Percentiles rank a stretch among this genome's conserved stretches.
phyloP scores from a whole-genome alignment of 2,797 vertebrate genomes.

The Oreortyx pictus region DNA sequence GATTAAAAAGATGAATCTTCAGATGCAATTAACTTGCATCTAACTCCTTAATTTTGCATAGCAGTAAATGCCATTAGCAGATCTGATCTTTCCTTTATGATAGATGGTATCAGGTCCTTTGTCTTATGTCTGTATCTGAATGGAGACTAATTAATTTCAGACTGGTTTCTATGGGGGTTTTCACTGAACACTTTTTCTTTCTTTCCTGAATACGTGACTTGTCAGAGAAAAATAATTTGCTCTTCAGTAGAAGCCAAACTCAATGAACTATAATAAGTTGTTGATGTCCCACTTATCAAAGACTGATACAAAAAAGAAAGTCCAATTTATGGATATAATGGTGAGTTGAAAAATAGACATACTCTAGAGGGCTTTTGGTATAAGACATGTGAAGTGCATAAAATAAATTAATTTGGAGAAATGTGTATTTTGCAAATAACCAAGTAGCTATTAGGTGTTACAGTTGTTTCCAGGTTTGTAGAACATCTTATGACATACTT shows the following conservation, averaged over 20 bases:
- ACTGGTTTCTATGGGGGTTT: not conserved
- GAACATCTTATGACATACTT: not conserved
- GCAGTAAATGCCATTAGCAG: slow-evolving; percentile 19
- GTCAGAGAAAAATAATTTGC: not conserved
- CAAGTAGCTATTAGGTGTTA: not conserved
- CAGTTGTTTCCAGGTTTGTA: not conserved
- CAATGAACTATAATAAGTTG: not conserved
- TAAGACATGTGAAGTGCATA: not conserved
- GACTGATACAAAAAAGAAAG: not conserved
- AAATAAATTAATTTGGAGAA: not conserved
- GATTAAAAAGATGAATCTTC: not conserved
- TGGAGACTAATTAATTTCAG: slow-evolving; percentile 32
- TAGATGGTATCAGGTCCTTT: not conserved
- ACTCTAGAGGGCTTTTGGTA: not conserved
- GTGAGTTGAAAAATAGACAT: not conserved
- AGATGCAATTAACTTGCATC: slow-evolving; percentile 42
- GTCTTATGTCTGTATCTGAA: not conserved
- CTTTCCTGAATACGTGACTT: not conserved
- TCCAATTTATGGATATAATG: not conserved
- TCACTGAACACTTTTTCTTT: not conserved
- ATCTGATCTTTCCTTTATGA: slow-evolving; percentile 35
- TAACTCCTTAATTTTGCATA: slow-evolving; percentile 39
- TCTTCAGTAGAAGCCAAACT: not conserved
- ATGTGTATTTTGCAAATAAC: not conserved
- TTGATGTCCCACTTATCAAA: not conserved